Percentiles rank a stretch among this genome's conserved stretches.
Evolutionary conservation across 2,888 invertebrate genomes (phyloP).

Genomic region (Scaptomyza caliginosa): DNA sequence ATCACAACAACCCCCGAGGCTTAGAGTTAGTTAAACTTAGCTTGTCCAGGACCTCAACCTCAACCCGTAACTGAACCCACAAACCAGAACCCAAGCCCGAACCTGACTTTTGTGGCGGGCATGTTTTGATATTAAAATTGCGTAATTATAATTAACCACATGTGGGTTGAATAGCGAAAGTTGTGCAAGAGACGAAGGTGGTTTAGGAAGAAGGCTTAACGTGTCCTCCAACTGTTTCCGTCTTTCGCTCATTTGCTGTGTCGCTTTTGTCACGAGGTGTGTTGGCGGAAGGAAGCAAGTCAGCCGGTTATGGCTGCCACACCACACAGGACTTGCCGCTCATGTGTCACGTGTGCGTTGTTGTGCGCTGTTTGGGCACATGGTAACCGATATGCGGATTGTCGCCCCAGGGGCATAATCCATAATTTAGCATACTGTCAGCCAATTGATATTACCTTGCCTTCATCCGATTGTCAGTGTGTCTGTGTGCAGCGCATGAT

Average conservation of each 20-base stretch:
- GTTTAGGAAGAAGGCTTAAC: slow-evolving; percentile 39
- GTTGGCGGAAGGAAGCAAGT: slow-evolving; percentile 48
- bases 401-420: slow-evolving; percentile 80
- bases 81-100: slow-evolving; percentile 26
- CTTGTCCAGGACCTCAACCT: slow-evolving; percentile 18
- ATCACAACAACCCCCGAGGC: slow-evolving; percentile 61
- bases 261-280: slow-evolving; percentile 53
- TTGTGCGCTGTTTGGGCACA: slow-evolving; percentile 32
- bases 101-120: slow-evolving; percentile 39
- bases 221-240: slow-evolving; percentile 62
- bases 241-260: slow-evolving; percentile 41
- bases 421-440: slow-evolving; percentile 75
- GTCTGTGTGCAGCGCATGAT: slow-evolving; percentile 31
- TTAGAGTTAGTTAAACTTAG: slow-evolving; percentile 44
- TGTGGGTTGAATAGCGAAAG: slow-evolving; percentile 63
- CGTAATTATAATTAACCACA: slow-evolving; percentile 83
- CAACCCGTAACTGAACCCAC: slow-evolving; percentile 17
- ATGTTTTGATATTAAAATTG: slow-evolving; percentile 78
- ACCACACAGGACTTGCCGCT: slow-evolving; percentile 14
- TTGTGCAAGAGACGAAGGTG: slow-evolving; percentile 3
- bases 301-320: slow-evolving; percentile 26
- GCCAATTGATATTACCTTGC: slow-evolving; percentile 76
- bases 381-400: slow-evolving; percentile 60
- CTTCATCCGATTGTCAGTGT: slow-evolving; percentile 39
- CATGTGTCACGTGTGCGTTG: slow-evolving; percentile 51